phyloP scores from a whole-genome alignment of 1,140 invertebrate species.

The Pachypsylla venusta region DNA sequence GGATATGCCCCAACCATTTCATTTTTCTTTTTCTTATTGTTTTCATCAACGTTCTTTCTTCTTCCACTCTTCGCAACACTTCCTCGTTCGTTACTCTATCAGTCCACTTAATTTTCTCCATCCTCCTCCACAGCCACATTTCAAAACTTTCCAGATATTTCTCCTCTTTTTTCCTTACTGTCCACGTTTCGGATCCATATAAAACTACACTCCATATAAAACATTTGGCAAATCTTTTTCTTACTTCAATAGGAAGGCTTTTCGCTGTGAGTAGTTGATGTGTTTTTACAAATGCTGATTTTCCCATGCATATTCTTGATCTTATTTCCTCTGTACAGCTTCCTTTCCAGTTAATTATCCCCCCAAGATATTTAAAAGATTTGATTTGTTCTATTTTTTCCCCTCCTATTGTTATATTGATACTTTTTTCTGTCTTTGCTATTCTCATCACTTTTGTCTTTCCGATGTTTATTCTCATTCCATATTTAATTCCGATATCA shows the following conservation, averaged over 20 bases:
- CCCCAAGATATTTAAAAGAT: conserved; percentile 15
- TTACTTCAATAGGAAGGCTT: neutral
- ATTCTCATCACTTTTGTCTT: conserved; percentile 11
- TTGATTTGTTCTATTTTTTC: conserved; percentile 13
- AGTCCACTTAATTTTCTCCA: conserved; percentile 14
- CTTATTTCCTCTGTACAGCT: conserved; percentile 6
- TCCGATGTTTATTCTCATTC: conserved; percentile 11
- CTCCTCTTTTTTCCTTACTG: conserved; percentile 13
- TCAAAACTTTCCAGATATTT: conserved; percentile 14
- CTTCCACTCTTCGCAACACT: conserved; percentile 12
- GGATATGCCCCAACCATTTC: conserved; percentile 9
- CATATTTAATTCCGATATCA: conserved; percentile 1
- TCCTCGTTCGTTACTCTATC: conserved; percentile 15
- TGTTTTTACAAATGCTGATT: neutral
- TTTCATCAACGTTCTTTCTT: conserved; percentile 13
- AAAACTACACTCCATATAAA: conserved; percentile 13
- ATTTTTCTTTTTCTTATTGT: conserved; percentile 11
- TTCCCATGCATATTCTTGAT: conserved; percentile 7
- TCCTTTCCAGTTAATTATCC: conserved; percentile 14
- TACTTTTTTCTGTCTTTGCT: conserved; percentile 10
- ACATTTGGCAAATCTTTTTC: conserved; percentile 14
- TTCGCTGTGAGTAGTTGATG: neutral
- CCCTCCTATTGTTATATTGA: conserved; percentile 14
- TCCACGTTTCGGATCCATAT: conserved; percentile 13
- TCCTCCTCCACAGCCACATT: conserved; percentile 14